Percentiles rank a stretch among this genome's conserved stretches.
Conservation (phyloP, 2,113 vertebrate species). For the Osmerus mordax region DNA sequence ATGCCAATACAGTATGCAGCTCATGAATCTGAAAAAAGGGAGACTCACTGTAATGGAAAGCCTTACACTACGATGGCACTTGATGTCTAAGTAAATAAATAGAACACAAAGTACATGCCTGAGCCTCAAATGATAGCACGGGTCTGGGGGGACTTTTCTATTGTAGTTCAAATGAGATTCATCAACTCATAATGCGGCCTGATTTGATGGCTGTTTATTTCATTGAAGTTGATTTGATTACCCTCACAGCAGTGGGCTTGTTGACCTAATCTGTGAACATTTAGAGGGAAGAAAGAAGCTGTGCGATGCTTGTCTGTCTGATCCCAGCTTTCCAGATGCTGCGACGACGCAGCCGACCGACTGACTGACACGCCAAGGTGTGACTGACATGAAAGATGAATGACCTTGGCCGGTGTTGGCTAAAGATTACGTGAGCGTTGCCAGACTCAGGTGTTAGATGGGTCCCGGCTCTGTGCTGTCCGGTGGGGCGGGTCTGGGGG, state of each 20-base stretch:
- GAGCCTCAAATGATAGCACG: slow-evolving; percentile 22
- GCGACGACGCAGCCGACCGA: slow-evolving; percentile 21
- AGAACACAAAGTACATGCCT: slow-evolving; percentile 10
- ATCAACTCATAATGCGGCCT: slow-evolving; percentile 30
- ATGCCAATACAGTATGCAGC: no score
- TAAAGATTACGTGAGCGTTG: slow-evolving; percentile 28
- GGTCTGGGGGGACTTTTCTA: slow-evolving; percentile 23
- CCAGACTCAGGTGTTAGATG: slow-evolving; percentile 19
- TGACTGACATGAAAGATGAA: slow-evolving; percentile 25
- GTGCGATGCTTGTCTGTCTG: slow-evolving; percentile 15
- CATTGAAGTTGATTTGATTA: slow-evolving; percentile 41
- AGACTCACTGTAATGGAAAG: no score
- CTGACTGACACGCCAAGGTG: slow-evolving; percentile 40
- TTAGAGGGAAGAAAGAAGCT: slow-evolving; percentile 3
- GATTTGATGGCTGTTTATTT: slow-evolving; percentile 45
- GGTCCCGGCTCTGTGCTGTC: slow-evolving; percentile 14
- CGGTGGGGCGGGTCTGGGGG: slow-evolving; percentile 6
- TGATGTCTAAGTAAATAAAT: slow-evolving; percentile 23
- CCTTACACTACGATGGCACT: neutral
- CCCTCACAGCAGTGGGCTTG: slow-evolving; percentile 17
- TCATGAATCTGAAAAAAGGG: no score
- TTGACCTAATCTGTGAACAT: slow-evolving; percentile 25
- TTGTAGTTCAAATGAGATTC: neutral
- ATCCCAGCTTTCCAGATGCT: neutral
- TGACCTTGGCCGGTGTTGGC: slow-evolving; percentile 41